phyloP scores from a whole-genome alignment of 1,140 invertebrate species.

The Dryas iulia region DNA sequence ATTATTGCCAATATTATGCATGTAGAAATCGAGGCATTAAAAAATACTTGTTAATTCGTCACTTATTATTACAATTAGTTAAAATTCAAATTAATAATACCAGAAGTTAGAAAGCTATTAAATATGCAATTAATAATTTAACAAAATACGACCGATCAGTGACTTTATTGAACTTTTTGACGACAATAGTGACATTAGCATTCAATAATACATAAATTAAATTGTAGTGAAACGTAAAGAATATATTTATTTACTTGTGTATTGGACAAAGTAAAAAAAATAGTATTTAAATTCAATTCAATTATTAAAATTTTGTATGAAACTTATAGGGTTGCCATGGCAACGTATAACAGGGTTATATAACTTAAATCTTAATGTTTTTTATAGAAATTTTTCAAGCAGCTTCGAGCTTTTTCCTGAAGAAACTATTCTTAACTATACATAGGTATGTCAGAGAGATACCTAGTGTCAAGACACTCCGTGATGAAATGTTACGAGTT shows the following conservation, averaged over 20 bases:
- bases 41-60: not conserved
- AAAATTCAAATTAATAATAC: not conserved
- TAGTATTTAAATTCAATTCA: not conserved
- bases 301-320: not conserved
- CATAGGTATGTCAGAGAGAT: too few relatives aligned
- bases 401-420: too few relatives aligned
- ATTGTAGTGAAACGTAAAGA: constrained; percentile 9
- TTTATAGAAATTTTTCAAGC: too few relatives aligned
- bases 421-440: too few relatives aligned
- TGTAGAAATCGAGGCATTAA: not conserved
- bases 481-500: too few relatives aligned
- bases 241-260: constrained; percentile 1
- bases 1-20: not conserved
- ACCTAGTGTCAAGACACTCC: too few relatives aligned
- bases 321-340: not conserved
- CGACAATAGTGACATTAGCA: constrained; percentile 40
- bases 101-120: not conserved
- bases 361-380: too few relatives aligned
- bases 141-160: constrained; percentile 13
- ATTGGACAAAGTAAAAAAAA: not conserved
- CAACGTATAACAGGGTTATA: not conserved
- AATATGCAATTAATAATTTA: not conserved
- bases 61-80: not conserved
- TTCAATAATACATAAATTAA: constrained; percentile 45
- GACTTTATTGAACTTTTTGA: constrained; percentile 42